Evolutionary conservation across 2,113 vertebrate genomes (phyloP).

Genomic region (Etheostoma cragini): DNA sequence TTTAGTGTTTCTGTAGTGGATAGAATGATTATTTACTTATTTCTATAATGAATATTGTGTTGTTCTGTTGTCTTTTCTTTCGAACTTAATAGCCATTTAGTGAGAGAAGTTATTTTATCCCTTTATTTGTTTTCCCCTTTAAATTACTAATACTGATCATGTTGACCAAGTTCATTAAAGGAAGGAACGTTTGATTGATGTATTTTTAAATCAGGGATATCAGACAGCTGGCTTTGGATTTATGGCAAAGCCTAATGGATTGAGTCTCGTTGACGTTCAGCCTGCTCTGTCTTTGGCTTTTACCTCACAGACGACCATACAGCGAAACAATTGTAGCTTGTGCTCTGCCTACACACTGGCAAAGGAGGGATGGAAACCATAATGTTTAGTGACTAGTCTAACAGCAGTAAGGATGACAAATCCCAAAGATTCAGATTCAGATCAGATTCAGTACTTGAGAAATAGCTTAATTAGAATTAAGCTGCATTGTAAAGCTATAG

Average conservation of each 20-base stretch:
- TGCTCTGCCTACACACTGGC: slow-evolving; percentile 37
- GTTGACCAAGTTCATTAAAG: neutral
- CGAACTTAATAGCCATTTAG: neutral
- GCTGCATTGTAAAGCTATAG: neutral
- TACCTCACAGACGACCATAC: slow-evolving; percentile 13
- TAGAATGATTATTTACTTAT: neutral
- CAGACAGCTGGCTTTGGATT: neutral
- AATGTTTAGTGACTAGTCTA: slow-evolving; percentile 16
- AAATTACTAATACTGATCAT: neutral
- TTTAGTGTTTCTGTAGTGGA: neutral
- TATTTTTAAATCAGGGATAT: neutral
- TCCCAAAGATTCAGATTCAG: slow-evolving; percentile 32
- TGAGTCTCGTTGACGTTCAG: neutral
- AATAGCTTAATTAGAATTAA: slow-evolving; percentile 35
- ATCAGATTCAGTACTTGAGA: slow-evolving; percentile 8
- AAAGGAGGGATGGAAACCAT: slow-evolving; percentile 37
- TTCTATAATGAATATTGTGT: neutral
- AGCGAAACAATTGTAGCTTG: slow-evolving; percentile 33
- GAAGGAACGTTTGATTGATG: neutral
- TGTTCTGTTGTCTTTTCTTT: neutral
- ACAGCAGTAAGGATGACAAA: slow-evolving; percentile 41
- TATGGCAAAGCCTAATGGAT: slow-evolving; percentile 12
- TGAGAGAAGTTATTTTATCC: neutral
- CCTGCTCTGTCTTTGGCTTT: slow-evolving; percentile 25
- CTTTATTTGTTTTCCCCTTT: neutral